Evolutionary conservation across 2,888 invertebrate species (phyloP), one percentile per base, ranked within the genome.

Genomic region (Acheta domesticus): DNA sequence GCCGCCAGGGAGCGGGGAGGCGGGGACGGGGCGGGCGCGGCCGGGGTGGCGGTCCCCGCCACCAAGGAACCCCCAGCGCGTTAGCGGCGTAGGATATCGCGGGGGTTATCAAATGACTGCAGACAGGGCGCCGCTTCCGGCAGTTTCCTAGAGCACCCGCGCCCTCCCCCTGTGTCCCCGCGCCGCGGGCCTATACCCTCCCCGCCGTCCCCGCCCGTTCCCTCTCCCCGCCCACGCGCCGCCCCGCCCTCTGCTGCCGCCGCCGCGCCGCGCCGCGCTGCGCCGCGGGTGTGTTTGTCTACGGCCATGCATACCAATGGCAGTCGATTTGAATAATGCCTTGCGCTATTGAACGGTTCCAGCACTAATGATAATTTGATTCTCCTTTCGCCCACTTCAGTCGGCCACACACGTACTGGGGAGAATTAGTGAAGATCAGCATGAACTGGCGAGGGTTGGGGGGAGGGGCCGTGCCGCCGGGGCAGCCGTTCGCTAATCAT

Each of bases 261-360:
- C 20, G 2, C 76, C 76, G 76, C 12, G 20, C 76, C 21, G 49
- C 20, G 12, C 48, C 21, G 49, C 20, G 20, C 77, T 12, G 20
- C 77, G 50, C 77, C 12, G 12, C 49, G 49, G 49, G n/a, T 77
- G 49, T 50, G 23, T 19, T 50, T 20, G 49, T n/a, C 48, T n/a
- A 16, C 49, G 77, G 49, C 21, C 21, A n/a, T 77, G 77, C 77
- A 62, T 62, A 62, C 62, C 62, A 62, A 62, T 62, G 62, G 62
- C 62, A 62, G 62, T 62, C 62, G 62, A 62, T 62, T 62, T 62
- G 62, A 62, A 62, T 62, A 62, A 62, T 62, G 62, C 62, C 62
- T 62, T n/a, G 62, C 62, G 62, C 62, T 62, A 62, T 62, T 62
- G 62, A 62, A 62, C 62, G 62, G 62, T 62, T 62, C 62, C n/a